These are phyloP conservation scores for Octopus sinensis DNA, from an alignment of 1,140 invertebrate species.

Conservation along the genomic window DNA sequence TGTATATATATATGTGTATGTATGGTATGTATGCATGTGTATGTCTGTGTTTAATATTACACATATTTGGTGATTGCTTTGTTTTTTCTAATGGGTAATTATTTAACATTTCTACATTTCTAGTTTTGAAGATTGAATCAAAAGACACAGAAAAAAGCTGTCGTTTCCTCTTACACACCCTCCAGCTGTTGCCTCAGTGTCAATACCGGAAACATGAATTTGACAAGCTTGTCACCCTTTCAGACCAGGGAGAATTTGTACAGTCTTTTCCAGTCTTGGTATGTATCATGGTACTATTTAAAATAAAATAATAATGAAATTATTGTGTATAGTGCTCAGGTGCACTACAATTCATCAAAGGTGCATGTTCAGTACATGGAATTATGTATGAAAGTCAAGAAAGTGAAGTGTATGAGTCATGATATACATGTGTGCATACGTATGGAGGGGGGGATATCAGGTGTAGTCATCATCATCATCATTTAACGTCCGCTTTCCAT, in stretches of 20 bases:
- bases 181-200: constrained; percentile 76
- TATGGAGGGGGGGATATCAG: too few species aligned
- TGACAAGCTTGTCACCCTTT: constrained; percentile 68
- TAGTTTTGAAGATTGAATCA: constrained; percentile 62
- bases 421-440: too few species aligned
- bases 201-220: constrained; percentile 76
- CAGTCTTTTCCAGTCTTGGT: constrained; percentile 73
- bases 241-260: constrained; percentile 49
- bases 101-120: constrained; percentile 39
- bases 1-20: background rate
- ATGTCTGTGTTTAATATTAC: too few species aligned
- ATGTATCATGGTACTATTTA: constrained; percentile 36
- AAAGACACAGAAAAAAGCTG: constrained; percentile 67
- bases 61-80: background rate
- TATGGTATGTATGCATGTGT: background rate
- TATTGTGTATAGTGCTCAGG: too few species aligned
- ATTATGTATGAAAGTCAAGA: too few species aligned
- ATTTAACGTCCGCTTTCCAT: too few species aligned
- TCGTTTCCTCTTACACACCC: constrained; percentile 77
- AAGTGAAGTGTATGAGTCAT: too few species aligned
- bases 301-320: too few species aligned
- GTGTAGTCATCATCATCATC: too few species aligned
- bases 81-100: constrained; percentile 1
- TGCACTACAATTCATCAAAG: too few species aligned
- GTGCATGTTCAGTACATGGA: too few species aligned